Conservation (phyloP, 2,888 invertebrate species). For the Eupithecia pulchellata region DNA sequence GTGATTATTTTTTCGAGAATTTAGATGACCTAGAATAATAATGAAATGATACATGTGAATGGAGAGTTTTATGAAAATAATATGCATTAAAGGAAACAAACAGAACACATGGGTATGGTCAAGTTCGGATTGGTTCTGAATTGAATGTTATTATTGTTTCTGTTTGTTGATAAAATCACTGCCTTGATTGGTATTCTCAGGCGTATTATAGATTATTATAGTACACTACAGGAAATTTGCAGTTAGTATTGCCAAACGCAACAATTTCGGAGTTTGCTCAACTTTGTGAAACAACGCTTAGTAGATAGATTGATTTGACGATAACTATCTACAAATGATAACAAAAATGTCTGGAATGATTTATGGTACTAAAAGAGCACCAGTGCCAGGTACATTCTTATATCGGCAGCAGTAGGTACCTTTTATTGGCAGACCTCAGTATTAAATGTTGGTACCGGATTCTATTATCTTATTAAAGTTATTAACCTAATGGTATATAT, state of each 20-base stretch:
- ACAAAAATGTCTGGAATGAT: neutral
- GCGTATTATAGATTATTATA: neutral
- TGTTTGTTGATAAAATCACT: neutral
- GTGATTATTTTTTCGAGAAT: neutral
- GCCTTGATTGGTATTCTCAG: neutral
- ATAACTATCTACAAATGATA: neutral
- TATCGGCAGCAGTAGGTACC: too few species aligned
- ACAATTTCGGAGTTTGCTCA: neutral
- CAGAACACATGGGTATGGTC: neutral
- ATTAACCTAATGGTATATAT: neutral
- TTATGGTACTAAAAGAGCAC: neutral
- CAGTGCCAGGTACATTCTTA: too few species aligned
- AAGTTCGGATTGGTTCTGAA: neutral
- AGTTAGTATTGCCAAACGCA: neutral
- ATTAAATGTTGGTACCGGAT: neutral
- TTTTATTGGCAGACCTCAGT: neutral
- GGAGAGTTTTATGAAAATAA: neutral
- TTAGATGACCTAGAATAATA: neutral
- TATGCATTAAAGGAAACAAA: neutral
- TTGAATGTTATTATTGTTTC: neutral
- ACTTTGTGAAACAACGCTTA: neutral
- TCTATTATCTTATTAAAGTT: neutral
- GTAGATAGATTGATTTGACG: neutral
- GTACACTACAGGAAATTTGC: neutral
- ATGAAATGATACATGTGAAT: neutral